Base-by-base conservation (phyloP, 2,113 vertebrate genomes). In the Castor canadensis region DNA sequence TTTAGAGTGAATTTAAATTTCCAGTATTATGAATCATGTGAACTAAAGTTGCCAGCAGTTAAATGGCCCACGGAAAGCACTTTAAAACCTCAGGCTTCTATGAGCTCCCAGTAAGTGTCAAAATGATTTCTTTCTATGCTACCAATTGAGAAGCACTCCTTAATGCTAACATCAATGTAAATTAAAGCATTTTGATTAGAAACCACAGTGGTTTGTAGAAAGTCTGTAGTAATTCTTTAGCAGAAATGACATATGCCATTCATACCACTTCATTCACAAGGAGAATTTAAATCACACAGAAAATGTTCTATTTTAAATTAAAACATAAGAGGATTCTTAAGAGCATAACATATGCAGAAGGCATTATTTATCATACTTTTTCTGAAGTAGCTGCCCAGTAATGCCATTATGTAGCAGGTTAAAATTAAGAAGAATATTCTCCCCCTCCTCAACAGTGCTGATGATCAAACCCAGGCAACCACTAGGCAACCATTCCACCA, bases 1-100 rank as follows among this genome's bases (percentile, higher is more conserved):
- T 81, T 81, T 90, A 66, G 96, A 96, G 79, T 12, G 71, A 93
- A 96, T 96, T 96, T 95, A 97, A 96, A 96, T 97, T 96, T 94
- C 93, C 96, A 97, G 73, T 47, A 93, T 91, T 92, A 73, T 87
- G 93, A 98, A 79, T 97, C 71, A 95, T 60, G 69, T 95, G 81
- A 94, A 77, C 35, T 94, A 22, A 89, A 97, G 96, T 52, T 95
- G 91, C 95, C 81, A 93, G 94, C 92, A 92, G 96, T 71, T 73
- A 91, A 79, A 96, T 40, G 81, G 71, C 97, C 89, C 95, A 96
- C 87, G 87, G 69, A 82, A 90, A 47, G 95, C 93, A 89, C 87
- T 95, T n/a, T 82, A 84, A 93, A 95, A 67, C 58, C 84, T 95
- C 66, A 95, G 96, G 92, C 56, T 96, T 84, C 71, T 45, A 45